Evolutionary conservation across 2,113 vertebrate species (phyloP), one percentile per base, ranked within the genome.

Genomic region (Eulemur macaco): DNA sequence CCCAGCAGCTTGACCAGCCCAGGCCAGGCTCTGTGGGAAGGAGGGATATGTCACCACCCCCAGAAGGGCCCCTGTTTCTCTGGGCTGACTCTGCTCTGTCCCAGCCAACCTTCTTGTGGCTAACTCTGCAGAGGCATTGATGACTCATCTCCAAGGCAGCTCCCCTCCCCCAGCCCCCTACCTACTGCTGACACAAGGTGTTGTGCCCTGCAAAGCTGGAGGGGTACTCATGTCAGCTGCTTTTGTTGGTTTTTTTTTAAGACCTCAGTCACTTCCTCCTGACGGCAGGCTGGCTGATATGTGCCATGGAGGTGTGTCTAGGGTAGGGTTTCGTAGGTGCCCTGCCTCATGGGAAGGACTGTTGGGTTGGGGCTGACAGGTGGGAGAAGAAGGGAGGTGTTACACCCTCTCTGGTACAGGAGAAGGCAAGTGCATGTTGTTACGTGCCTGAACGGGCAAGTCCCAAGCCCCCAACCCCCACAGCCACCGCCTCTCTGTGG

Each of bases 221-320:
- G 63, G 60, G 89, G 47, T 20, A 9, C 13, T 71, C 80, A 39
- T 81, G 60, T 82, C 86, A 42, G 86, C 71, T 94, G 66, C 64
- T 78, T 78, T 60, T 88, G 64, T 5, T 58, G 56, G 31, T 81
- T 71, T 71, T 39, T 39, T 81, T 71, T 56, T 37, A 1, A 6
- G 39, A 77, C 15, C 82, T 87, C 34, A 20, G 88, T 93, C 97
- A 91, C 31, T 95, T 94, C 95, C 63, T 90, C 17, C 29, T 54
- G 64, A 25, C 60, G 21, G 10, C 81, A n/a, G 14, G 74, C 92
- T 47, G 0, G 4, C 21, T 56, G 39, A 50, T 45, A 1, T 15
- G 52, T 27, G 17, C 31, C 9, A 7, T 52, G 0, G 64, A 29
- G 84, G 76, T 0, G 0, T 58, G 89, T 21, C 9, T 6, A 2